These are phyloP conservation scores for Chloroceryle aenea DNA, from an alignment of 2,113 vertebrate species.

Conservation along the genomic window DNA sequence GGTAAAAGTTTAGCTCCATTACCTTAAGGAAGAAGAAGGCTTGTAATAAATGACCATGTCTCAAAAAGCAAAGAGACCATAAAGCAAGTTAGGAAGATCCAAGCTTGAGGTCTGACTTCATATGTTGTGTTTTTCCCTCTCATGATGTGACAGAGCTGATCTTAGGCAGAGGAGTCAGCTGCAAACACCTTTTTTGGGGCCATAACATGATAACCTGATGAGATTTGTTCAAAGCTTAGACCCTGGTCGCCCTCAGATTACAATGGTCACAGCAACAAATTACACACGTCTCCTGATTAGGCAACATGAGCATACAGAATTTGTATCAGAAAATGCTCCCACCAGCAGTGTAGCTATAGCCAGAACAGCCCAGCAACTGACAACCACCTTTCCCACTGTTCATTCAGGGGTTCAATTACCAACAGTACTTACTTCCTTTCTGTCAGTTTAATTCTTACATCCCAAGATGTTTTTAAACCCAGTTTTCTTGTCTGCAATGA, in stretches of 20 bases:
- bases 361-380: background rate
- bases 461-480: background rate
- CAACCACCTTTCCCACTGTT: background rate
- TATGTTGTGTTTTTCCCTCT: background rate
- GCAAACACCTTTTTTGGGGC: background rate
- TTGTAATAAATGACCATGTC: background rate
- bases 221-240: background rate
- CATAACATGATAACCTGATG: background rate
- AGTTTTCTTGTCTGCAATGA: background rate
- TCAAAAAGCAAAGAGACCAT: background rate
- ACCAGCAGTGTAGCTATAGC: background rate
- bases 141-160: background rate
- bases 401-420: background rate
- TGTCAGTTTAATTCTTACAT: background rate
- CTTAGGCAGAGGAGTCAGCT: background rate
- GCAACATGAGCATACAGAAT: accelerated
- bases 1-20: background rate
- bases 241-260: background rate
- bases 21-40: background rate
- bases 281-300: background rate
- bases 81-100: background rate
- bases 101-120: background rate
- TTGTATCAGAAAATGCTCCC: background rate
- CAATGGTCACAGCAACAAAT: background rate
- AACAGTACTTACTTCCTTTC: background rate